Evolutionary conservation across 2,888 invertebrate genomes (phyloP), one percentile per base, ranked within the genome.

Genomic region (Caenorhabditis doughertyi): DNA sequence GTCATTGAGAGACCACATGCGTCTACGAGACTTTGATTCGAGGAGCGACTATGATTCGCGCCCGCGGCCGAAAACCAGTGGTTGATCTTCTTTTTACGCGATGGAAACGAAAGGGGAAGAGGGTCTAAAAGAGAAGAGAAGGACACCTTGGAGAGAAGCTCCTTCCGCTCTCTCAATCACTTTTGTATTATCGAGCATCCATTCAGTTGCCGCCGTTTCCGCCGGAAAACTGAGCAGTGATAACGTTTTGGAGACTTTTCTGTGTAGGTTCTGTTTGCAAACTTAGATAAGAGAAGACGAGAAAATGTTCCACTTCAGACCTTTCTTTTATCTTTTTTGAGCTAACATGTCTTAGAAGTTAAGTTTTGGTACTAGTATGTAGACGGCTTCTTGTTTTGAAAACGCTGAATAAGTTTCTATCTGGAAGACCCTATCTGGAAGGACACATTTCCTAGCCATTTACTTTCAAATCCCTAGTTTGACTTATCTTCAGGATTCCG

Each of bases 31-130:
- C 68, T 71, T 55, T 44, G 64, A 51, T 49, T 35, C 21, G 65
- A 44, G 64, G 49, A 23, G 39, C 51, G 58, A 49, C 58, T 44
- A 35, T 55, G 76, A 58, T 67, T 68, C 65, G 55, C 76, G 68
- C 68, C 62, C 58, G 83, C 76, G 83, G 80, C 72, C 83, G 83
- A 83, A 83, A 79, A 83, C 83, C 83, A 80, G 72, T 77, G 76
- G 68, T 72, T 80, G 83, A 74, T 83, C 83, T 83, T 72, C 74
- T 71, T 68, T 65, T 77, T 58, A 65, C 74, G 76, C 65, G 47
- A 25, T 42, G 25, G 67, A 47, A 60, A 25, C 29, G 53, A 68
- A 60, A 39, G 21, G 80, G 49, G 55, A 44, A 72, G 68, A 80
- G 68, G 68, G 77, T 62, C 53, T 9, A 39, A 39, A 39, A 39